Evolutionary conservation across 2,888 invertebrate species (phyloP).

Genomic region (Nebria brevicollis): DNA sequence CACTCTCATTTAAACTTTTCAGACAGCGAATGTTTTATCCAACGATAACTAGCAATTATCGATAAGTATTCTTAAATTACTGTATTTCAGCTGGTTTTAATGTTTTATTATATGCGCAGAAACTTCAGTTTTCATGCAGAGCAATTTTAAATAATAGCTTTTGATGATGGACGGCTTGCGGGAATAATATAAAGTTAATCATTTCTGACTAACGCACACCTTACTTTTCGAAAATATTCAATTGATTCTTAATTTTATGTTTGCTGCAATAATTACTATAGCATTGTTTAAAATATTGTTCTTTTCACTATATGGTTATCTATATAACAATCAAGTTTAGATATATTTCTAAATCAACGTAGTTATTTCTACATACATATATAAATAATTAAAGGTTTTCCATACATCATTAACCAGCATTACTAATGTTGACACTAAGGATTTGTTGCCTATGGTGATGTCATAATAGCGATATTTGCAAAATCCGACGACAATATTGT

Average conservation of each 20-base stretch:
- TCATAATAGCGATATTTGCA: background rate
- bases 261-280: too few relatives aligned
- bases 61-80: background rate
- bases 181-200: background rate
- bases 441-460: background rate
- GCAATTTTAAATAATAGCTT: background rate
- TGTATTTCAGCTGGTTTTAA: background rate
- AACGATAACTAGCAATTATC: background rate
- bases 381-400: too few relatives aligned
- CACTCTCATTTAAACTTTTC: background rate
- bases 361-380: too few relatives aligned
- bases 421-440: background rate
- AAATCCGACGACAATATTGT: conserved; percentile 5
- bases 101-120: background rate
- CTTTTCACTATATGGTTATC: too few relatives aligned
- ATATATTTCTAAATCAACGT: too few relatives aligned
- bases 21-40: background rate
- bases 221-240: too few relatives aligned
- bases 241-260: too few relatives aligned
- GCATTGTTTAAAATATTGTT: too few relatives aligned
- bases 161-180: background rate
- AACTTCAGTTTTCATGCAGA: background rate
- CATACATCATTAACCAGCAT: background rate
- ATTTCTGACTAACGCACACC: too few relatives aligned
- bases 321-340: too few relatives aligned